Conservation (phyloP, 2,888 invertebrate species). For the Branchipolynoe longqiensis region DNA sequence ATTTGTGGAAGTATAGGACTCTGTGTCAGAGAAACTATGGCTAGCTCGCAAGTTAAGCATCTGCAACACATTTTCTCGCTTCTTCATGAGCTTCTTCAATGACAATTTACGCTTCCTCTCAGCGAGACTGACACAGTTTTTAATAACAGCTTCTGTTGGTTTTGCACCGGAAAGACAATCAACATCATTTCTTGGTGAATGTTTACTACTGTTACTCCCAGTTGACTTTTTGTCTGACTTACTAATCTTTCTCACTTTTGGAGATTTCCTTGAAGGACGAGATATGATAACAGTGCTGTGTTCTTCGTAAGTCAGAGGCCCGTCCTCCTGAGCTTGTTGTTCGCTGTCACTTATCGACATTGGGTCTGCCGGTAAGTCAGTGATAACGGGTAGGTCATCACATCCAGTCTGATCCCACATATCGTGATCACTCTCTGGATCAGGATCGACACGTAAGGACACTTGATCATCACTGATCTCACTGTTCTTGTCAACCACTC, state of each 20-base stretch:
- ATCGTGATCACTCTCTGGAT: conserved; percentile 23
- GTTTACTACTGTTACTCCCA: background rate
- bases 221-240: background rate
- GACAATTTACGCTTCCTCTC: conserved; percentile 48
- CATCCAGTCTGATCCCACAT: conserved; percentile 58
- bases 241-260: background rate
- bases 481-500: conserved; percentile 35
- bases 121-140: conserved; percentile 27
- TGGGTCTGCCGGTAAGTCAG: conserved; percentile 45
- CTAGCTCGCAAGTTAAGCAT: background rate
- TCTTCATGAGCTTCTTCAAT: conserved; percentile 23
- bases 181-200: background rate
- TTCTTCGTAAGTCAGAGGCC: background rate
- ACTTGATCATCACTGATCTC: conserved; percentile 46
- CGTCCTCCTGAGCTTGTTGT: conserved; percentile 15
- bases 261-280: conserved; percentile 20
- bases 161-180: background rate
- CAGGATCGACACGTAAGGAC: conserved; percentile 44
- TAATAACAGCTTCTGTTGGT: background rate
- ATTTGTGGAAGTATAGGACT: background rate
- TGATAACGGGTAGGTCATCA: conserved; percentile 54
- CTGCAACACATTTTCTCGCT: background rate
- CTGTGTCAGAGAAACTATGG: conserved; percentile 9
- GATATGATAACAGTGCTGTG: conserved; percentile 3
- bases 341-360: conserved; percentile 36